Evolutionary conservation across 2,888 invertebrate genomes (phyloP).

Genomic region (Tipula unca): DNA sequence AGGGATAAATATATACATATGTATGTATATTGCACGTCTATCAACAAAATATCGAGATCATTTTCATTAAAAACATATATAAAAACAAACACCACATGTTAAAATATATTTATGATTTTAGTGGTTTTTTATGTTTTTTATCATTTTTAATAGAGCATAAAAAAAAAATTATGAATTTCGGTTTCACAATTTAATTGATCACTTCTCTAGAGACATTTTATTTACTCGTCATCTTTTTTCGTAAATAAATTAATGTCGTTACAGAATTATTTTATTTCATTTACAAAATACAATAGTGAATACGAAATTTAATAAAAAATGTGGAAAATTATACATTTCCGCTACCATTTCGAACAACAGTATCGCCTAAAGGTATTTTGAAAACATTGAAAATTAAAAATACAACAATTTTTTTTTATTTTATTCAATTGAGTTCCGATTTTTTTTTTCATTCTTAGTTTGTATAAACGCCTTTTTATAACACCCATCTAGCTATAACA

Average conservation of each 20-base stretch:
- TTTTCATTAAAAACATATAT: background rate
- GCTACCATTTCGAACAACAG: background rate
- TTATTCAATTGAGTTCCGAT: background rate
- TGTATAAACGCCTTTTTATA: background rate
- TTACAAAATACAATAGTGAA: background rate
- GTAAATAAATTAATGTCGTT: background rate
- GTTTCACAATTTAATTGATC: background rate
- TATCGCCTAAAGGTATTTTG: background rate
- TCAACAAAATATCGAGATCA: background rate
- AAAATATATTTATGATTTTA: background rate
- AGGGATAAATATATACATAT: background rate
- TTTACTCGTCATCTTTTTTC: background rate
- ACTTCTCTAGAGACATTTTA: background rate
- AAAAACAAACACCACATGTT: background rate
- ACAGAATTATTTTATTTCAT: background rate
- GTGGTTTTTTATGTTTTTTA: constrained; percentile 4
- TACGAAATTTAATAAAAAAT: background rate
- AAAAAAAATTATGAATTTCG: background rate
- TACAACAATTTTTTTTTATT: background rate
- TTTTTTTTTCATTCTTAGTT: background rate
- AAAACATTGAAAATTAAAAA: background rate
- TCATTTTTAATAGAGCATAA: background rate
- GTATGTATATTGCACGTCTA: background rate
- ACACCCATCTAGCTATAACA: background rate
- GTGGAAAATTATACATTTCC: background rate